Evolutionary conservation across 2,797 vertebrate genomes (phyloP).

Genomic region (Rhynchotus rufescens): DNA sequence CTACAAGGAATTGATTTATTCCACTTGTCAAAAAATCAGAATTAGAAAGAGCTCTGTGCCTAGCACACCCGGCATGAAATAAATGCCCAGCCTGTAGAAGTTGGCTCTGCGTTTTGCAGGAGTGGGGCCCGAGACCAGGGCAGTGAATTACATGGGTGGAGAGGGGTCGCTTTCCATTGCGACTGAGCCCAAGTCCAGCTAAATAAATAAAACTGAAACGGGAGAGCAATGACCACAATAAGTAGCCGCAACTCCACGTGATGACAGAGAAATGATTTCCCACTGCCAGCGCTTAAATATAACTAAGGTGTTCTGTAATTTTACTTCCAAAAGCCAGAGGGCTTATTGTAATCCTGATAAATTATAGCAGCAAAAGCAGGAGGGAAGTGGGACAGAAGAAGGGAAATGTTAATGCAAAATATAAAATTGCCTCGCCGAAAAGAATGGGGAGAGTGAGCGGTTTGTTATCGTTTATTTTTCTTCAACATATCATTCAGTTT

Average conservation of each 20-base stretch:
- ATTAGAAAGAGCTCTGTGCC: background rate
- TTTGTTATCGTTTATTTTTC: slow-evolving; percentile 77
- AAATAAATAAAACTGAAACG: slow-evolving; percentile 4
- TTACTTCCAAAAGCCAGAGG: slow-evolving; percentile 65
- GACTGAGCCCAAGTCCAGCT: background rate
- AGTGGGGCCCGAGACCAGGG: slow-evolving; percentile 8
- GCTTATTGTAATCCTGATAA: slow-evolving; percentile 75
- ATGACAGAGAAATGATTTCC: slow-evolving; percentile 33
- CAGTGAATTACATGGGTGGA: background rate
- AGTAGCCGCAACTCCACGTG: background rate
- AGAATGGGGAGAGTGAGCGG: slow-evolving; percentile 42
- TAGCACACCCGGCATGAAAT: background rate
- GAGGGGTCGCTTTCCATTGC: slow-evolving; percentile 1
- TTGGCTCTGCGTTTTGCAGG: background rate
- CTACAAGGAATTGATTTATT: slow-evolving; percentile 60
- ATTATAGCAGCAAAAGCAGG: slow-evolving; percentile 54
- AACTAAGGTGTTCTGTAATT: slow-evolving; percentile 59
- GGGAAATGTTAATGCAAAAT: slow-evolving; percentile 68
- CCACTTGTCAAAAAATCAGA: slow-evolving; percentile 65
- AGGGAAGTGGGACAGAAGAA: slow-evolving; percentile 63
- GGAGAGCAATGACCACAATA: slow-evolving; percentile 19
- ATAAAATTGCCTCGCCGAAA: slow-evolving; percentile 59
- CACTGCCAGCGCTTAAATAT: background rate
- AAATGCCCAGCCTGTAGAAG: slow-evolving; percentile 35
- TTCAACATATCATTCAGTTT: slow-evolving; percentile 71